phyloP scores from a whole-genome alignment of 2,797 vertebrate genomes.

The Poeciliopsis gracilis region DNA sequence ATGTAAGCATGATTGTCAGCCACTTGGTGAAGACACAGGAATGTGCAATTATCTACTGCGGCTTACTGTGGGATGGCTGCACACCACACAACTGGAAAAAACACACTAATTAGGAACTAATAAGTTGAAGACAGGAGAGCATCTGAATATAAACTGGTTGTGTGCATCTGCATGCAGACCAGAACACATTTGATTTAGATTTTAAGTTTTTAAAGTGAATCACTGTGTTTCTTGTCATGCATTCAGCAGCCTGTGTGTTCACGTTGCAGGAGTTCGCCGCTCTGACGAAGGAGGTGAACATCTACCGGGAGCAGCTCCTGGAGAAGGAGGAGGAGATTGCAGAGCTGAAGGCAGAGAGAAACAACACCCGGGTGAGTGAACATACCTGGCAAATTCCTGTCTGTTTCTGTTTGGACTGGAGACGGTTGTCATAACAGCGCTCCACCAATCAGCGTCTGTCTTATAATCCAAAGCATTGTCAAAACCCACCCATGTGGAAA shows the following conservation, averaged over 20 bases:
- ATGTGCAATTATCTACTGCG: neutral
- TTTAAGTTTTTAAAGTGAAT: neutral
- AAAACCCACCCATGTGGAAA: neutral
- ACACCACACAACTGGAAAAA: neutral
- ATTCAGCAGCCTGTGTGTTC: constrained; percentile 2
- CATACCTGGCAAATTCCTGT: constrained; percentile 7
- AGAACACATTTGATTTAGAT: neutral
- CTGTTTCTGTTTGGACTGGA: constrained; percentile 29
- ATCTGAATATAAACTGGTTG: neutral
- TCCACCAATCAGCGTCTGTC: constrained; percentile 12
- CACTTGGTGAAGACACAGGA: neutral
- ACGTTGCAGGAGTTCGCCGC: constrained; percentile 91
- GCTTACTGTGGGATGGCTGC: neutral
- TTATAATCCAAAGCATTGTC: constrained; percentile 34
- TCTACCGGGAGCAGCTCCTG: constrained; percentile 93
- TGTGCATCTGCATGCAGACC: neutral
- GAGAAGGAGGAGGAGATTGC: constrained; percentile 96
- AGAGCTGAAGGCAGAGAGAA: constrained; percentile 94
- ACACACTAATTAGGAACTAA: neutral
- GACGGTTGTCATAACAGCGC: constrained; percentile 29
- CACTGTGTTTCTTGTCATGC: neutral
- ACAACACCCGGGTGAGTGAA: constrained; percentile 90
- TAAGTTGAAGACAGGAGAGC: neutral
- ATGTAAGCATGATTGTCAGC: constrained; percentile 7
- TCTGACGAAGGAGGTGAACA: constrained; percentile 94